Percentiles rank a stretch among this genome's conserved stretches.
These are phyloP conservation scores for Mongoloraphidia duomilia DNA, from an alignment of 2,888 invertebrate genomes.

Conservation along the genomic window DNA sequence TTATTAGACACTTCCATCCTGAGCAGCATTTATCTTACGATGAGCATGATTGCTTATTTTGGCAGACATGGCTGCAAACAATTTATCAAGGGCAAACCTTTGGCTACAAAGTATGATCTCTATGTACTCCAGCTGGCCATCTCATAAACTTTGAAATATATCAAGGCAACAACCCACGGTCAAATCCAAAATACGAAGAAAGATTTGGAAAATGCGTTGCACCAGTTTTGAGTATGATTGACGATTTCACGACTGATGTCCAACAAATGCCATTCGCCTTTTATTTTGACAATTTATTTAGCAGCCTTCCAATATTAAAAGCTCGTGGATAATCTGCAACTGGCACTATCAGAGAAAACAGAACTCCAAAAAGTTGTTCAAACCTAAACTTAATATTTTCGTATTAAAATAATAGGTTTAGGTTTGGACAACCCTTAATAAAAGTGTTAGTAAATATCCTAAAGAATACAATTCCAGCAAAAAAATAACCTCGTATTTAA, in stretches of 20 bases:
- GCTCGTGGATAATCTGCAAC: constrained; percentile 12
- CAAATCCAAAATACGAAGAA: constrained; percentile 14
- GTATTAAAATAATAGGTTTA: too few relatives aligned
- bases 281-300: constrained; percentile 18
- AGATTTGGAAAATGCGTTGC: constrained; percentile 17
- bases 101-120: constrained; percentile 20
- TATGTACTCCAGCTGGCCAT: constrained; percentile 15
- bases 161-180: constrained; percentile 17
- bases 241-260: constrained; percentile 10
- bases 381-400: too few relatives aligned
- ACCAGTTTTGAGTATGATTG: constrained; percentile 12
- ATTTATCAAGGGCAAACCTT: constrained; percentile 21
- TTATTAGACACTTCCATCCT: constrained; percentile 11
- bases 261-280: constrained; percentile 13
- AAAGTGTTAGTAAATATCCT: too few relatives aligned
- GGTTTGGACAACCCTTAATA: too few relatives aligned
- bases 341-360: constrained; percentile 15
- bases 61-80: too few relatives aligned
- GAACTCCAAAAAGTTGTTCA: constrained; percentile 12
- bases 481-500: too few relatives aligned
- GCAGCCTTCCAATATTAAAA: constrained; percentile 11
- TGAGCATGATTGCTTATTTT: constrained; percentile 22
- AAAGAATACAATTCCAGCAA: too few relatives aligned
- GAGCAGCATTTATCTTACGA: constrained; percentile 17
- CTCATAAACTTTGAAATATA: constrained; percentile 18